Conservation (phyloP, 2,888 invertebrate species). For the Fragum whitleyi region DNA sequence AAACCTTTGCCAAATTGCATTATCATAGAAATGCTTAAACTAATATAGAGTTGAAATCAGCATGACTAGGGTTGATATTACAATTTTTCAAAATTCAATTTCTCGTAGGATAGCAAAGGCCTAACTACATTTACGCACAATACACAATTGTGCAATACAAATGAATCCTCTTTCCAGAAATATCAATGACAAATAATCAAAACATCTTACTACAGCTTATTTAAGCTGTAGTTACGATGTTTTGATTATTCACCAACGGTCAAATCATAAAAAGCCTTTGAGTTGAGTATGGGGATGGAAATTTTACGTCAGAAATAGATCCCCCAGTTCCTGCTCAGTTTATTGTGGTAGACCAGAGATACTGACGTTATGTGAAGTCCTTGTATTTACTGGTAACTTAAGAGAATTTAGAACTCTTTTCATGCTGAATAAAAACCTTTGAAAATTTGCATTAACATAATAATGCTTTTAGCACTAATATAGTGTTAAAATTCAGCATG, state of each 20-base stretch:
- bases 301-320: background rate
- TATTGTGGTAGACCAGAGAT: slow-evolving; percentile 6
- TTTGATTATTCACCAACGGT: too few species aligned
- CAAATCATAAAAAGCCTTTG: slow-evolving; percentile 5
- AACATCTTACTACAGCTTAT: too few species aligned
- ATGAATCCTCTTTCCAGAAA: too few species aligned
- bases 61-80: background rate
- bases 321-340: background rate
- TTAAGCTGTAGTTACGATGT: too few species aligned
- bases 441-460: background rate
- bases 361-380: slow-evolving; percentile 27
- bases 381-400: slow-evolving; percentile 25
- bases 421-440: background rate
- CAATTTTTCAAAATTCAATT: too few species aligned
- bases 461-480: background rate
- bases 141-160: too few species aligned
- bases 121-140: too few species aligned
- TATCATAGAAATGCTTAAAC: background rate
- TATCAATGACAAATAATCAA: too few species aligned
- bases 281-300: slow-evolving; percentile 8
- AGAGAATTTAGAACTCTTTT: too few species aligned
- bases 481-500: background rate
- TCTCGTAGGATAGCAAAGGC: too few species aligned
- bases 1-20: background rate
- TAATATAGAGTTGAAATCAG: background rate